These are phyloP conservation scores for Beris morrisii DNA, from an alignment of 2,888 invertebrate genomes.

Conservation along the genomic window DNA sequence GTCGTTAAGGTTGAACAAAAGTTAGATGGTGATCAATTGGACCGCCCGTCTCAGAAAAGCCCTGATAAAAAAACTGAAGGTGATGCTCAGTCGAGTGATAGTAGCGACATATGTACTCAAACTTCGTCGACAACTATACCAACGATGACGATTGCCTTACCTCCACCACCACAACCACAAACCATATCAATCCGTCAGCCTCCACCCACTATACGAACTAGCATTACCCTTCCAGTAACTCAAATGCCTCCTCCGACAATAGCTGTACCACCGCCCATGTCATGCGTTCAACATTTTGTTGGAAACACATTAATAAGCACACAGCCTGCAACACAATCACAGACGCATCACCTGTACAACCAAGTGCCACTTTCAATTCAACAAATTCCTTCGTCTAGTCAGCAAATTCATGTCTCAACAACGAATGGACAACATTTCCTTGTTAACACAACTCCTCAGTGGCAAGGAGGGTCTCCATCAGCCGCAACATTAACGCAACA, in stretches of 20 bases:
- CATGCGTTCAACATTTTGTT: constrained; percentile 41
- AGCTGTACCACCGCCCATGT: constrained; percentile 40
- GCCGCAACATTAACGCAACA: constrained; percentile 31
- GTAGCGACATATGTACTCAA: constrained; percentile 30
- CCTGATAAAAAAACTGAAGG: constrained; percentile 35
- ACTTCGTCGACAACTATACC: constrained; percentile 14
- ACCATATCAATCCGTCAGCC: constrained; percentile 20
- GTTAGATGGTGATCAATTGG: constrained; percentile 8
- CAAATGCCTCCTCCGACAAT: constrained; percentile 41
- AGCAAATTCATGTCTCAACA: constrained; percentile 40
- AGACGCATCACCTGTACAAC: constrained; percentile 38
- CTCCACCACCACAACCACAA: constrained; percentile 24
- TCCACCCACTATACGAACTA: constrained; percentile 23
- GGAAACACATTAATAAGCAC: constrained; percentile 40
- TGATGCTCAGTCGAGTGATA: constrained; percentile 34
- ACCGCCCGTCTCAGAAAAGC: constrained; percentile 31
- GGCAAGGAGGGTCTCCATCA: constrained; percentile 30
- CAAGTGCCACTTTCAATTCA: constrained; percentile 41
- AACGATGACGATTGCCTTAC: constrained; percentile 7
- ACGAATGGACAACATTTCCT: constrained; percentile 41
- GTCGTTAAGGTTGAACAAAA: constrained; percentile 18
- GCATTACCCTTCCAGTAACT: constrained; percentile 34
- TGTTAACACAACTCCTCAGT: constrained; percentile 39
- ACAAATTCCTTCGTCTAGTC: constrained; percentile 36
- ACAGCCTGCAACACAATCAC: constrained; percentile 37